phyloP scores from a whole-genome alignment of 2,113 vertebrate genomes.

The Acrocephalus arundinaceus region DNA sequence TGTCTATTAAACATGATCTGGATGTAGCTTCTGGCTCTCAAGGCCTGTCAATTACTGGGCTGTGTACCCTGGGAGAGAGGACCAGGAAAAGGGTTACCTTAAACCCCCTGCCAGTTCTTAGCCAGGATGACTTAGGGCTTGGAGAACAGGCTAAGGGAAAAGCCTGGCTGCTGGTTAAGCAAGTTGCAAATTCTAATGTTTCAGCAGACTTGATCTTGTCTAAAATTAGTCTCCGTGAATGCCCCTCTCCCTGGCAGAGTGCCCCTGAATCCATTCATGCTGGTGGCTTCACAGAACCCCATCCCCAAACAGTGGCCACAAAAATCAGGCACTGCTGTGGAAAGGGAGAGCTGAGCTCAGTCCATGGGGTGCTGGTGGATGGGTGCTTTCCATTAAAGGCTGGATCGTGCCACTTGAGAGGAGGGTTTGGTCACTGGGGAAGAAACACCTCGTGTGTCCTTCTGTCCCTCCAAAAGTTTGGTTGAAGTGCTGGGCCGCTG shows the following conservation, averaged over 20 bases:
- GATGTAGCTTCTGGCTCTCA: neutral
- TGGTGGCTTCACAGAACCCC: neutral
- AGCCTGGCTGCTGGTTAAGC: neutral
- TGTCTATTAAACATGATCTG: constrained; percentile 48
- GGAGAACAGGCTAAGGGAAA: neutral
- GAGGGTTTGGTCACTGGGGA: neutral
- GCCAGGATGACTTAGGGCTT: neutral
- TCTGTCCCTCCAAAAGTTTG: constrained; percentile 18
- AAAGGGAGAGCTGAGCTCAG: neutral
- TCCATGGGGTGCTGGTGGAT: neutral
- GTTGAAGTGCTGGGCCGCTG: constrained; percentile 12
- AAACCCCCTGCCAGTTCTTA: neutral
- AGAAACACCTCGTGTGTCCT: constrained; percentile 2
- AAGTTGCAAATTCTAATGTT: neutral
- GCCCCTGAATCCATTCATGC: fast-evolving
- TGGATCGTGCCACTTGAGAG: neutral
- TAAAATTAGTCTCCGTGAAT: neutral
- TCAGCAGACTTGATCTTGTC: neutral
- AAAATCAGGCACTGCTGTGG: neutral
- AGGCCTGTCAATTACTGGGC: neutral
- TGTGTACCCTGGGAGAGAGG: neutral
- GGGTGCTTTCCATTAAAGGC: fast-evolving
- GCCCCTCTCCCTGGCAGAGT: neutral
- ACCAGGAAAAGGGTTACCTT: neutral
- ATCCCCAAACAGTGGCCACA: neutral